Percentiles rank a stretch among this genome's conserved stretches.
Conservation (phyloP, 2,113 vertebrate genomes). For the Clupea harengus region DNA sequence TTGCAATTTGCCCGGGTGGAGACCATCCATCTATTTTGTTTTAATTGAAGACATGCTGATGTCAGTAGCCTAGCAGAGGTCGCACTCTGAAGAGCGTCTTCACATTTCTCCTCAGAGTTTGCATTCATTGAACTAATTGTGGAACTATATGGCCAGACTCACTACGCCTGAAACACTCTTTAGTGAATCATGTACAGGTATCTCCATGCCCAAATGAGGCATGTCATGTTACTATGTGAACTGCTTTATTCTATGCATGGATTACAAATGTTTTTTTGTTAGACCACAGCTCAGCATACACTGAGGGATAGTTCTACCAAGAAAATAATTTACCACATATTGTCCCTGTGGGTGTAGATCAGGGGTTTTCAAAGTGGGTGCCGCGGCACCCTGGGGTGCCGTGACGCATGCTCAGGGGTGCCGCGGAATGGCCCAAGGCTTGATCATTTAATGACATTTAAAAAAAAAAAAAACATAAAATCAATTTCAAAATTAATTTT, state of each 20-base stretch:
- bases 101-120: background rate
- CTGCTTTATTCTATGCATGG: too few species aligned
- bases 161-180: background rate
- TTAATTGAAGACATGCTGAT: background rate
- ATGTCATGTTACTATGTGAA: too few species aligned
- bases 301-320: background rate
- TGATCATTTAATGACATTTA: too few species aligned
- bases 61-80: background rate
- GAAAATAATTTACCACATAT: background rate
- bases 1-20: background rate
- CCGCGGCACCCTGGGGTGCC: too few species aligned
- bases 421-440: too few species aligned
- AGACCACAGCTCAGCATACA: background rate
- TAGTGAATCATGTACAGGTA: background rate
- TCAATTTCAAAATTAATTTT: too few species aligned
- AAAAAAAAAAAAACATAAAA: too few species aligned
- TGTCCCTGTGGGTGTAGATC: too few species aligned
- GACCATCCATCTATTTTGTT: background rate
- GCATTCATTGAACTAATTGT: background rate
- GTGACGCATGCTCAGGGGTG: too few species aligned
- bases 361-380: too few species aligned
- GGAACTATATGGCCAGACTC: background rate
- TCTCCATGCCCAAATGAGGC: too few species aligned
- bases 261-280: background rate
- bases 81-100: background rate